Conservation (phyloP, 2,888 invertebrate genomes). For the Poecilus cupreus region DNA sequence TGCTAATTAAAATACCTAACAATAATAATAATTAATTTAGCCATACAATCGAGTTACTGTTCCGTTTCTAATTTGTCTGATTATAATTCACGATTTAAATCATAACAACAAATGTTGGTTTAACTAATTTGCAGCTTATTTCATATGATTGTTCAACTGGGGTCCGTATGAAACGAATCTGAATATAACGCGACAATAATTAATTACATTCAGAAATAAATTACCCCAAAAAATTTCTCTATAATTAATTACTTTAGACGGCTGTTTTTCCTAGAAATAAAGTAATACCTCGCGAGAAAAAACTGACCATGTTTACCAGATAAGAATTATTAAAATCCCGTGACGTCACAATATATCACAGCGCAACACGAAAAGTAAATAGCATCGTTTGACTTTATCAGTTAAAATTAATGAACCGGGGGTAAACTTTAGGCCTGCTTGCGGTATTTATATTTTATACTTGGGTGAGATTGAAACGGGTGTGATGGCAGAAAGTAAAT, state of each 20-base stretch:
- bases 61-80: background rate
- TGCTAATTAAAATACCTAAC: conserved; percentile 29
- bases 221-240: background rate
- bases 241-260: background rate
- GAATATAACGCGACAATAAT: background rate
- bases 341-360: background rate
- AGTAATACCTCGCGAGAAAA: background rate
- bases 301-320: conserved; percentile 12
- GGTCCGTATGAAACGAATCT: background rate
- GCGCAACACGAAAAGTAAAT: background rate
- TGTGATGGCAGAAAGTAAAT: background rate
- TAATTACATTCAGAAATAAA: background rate
- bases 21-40: conserved; percentile 22
- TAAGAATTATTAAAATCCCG: conserved; percentile 8
- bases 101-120: background rate
- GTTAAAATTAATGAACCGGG: conserved; percentile 41
- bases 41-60: background rate
- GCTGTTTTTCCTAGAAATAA: background rate
- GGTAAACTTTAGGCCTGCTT: background rate
- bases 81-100: background rate
- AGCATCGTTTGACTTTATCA: conserved; percentile 34
- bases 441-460: conserved; percentile 24
- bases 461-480: conserved; percentile 26
- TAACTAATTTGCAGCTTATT: background rate
- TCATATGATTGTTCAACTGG: background rate